Evolutionary conservation across 2,888 invertebrate genomes (phyloP).

Genomic region (Agrotis clavis): DNA sequence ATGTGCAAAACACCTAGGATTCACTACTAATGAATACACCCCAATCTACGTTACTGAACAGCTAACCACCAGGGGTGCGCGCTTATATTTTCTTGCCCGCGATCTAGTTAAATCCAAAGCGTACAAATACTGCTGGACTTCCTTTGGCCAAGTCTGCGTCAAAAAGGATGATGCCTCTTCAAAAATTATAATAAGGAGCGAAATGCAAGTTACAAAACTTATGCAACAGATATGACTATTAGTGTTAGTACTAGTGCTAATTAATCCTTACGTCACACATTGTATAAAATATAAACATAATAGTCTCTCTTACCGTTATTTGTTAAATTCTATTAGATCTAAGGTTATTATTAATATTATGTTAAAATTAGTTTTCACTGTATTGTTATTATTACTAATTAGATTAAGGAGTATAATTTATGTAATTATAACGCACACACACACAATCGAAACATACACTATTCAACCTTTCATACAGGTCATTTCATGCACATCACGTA

Average conservation of each 20-base stretch:
- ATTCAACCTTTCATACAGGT: neutral
- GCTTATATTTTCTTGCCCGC: conserved; percentile 9
- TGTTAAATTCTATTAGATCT: neutral
- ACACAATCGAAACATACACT: neutral
- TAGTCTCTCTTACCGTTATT: neutral
- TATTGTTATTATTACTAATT: neutral
- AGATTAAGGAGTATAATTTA: neutral
- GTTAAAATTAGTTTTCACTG: neutral
- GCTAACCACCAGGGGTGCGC: conserved; percentile 6
- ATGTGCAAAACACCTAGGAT: conserved; percentile 11
- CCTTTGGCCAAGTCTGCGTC: conserved; percentile 9
- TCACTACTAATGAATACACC: neutral
- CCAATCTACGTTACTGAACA: conserved; percentile 19
- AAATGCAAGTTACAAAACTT: conserved; percentile 18
- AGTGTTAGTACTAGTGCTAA: conserved; percentile 4
- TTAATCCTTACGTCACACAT: neutral
- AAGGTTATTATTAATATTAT: neutral
- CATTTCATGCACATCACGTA: too few species aligned
- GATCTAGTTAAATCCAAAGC: conserved; percentile 6
- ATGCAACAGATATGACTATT: conserved; percentile 15
- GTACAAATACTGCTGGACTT: conserved; percentile 23
- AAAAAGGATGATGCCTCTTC: conserved; percentile 17
- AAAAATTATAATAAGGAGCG: conserved; percentile 12
- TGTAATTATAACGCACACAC: conserved; percentile 10
- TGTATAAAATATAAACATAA: neutral